Evolutionary conservation across 2,888 invertebrate genomes (phyloP).

Genomic region (Scaptomyza flava): DNA sequence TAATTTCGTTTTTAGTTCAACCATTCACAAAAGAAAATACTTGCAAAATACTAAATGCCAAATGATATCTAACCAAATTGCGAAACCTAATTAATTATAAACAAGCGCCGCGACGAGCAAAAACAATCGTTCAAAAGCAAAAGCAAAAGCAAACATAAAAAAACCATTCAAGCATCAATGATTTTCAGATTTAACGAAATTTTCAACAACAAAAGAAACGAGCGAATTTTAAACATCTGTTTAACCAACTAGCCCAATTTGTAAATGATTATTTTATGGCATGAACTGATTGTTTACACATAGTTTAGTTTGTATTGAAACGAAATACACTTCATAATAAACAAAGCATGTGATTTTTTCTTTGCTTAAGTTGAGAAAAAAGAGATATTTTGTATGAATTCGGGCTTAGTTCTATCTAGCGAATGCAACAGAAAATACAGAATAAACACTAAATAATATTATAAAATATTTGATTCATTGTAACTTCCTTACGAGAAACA

Average conservation of each 20-base stretch:
- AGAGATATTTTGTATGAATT: too few relatives aligned
- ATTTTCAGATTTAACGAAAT: neutral
- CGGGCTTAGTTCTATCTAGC: too few relatives aligned
- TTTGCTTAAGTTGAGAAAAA: too few relatives aligned
- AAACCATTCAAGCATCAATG: neutral
- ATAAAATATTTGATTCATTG: too few relatives aligned
- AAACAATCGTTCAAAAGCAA: too few relatives aligned
- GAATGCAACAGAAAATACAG: too few relatives aligned
- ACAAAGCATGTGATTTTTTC: too few relatives aligned
- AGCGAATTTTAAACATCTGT: neutral
- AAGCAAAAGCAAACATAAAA: neutral
- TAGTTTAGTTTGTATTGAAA: neutral
- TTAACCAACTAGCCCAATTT: neutral
- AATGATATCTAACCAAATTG: neutral
- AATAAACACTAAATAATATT: too few relatives aligned
- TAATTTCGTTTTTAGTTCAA: slow-evolving; percentile 22
- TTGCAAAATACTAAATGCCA: slow-evolving; percentile 31
- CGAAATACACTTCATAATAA: too few relatives aligned
- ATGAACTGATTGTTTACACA: neutral
- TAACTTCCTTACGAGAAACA: too few relatives aligned
- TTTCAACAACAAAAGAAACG: neutral
- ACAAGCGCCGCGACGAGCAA: slow-evolving; percentile 8
- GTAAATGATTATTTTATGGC: neutral
- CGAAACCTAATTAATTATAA: slow-evolving; percentile 32
- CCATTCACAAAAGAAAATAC: slow-evolving; percentile 17